Percentiles rank a stretch among this genome's conserved stretches.
Evolutionary conservation across 1,140 invertebrate species (phyloP).

Genomic region (Aphelinus certus): DNA sequence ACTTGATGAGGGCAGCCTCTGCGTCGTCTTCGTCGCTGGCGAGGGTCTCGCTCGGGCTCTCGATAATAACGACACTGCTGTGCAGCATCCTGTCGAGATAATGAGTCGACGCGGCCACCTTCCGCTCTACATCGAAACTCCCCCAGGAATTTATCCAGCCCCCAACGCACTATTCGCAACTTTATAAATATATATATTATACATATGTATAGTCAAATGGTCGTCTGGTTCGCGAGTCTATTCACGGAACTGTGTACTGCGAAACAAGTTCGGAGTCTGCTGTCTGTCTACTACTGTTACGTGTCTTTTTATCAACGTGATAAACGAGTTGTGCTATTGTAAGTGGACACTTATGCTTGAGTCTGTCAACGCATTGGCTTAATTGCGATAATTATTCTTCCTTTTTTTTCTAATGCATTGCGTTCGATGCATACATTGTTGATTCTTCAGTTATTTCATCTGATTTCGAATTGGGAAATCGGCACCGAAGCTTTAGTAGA

Average conservation of each 20-base stretch:
- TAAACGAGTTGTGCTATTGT: too few relatives aligned
- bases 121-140: too few relatives aligned
- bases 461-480: too few relatives aligned
- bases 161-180: background rate
- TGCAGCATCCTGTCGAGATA: slow-evolving; percentile 59
- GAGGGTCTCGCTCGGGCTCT: slow-evolving; percentile 51
- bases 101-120: slow-evolving; percentile 49
- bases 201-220: slow-evolving; percentile 32
- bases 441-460: too few relatives aligned
- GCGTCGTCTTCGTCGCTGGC: slow-evolving; percentile 56
- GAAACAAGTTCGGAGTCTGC: slow-evolving; percentile 31
- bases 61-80: slow-evolving; percentile 44
- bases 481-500: too few relatives aligned
- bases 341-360: too few relatives aligned
- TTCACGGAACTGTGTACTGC: background rate
- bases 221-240: background rate
- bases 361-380: too few relatives aligned
- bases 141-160: too few relatives aligned
- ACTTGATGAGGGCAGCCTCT: slow-evolving; percentile 59
- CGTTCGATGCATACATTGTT: too few relatives aligned
- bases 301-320: background rate
- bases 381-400: too few relatives aligned
- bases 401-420: too few relatives aligned
- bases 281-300: slow-evolving; percentile 19
- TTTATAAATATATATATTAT: slow-evolving; percentile 30